Evolutionary conservation across 2,888 invertebrate species (phyloP), one percentile per base, ranked within the genome.

Genomic region (Parnassius orleans): DNA sequence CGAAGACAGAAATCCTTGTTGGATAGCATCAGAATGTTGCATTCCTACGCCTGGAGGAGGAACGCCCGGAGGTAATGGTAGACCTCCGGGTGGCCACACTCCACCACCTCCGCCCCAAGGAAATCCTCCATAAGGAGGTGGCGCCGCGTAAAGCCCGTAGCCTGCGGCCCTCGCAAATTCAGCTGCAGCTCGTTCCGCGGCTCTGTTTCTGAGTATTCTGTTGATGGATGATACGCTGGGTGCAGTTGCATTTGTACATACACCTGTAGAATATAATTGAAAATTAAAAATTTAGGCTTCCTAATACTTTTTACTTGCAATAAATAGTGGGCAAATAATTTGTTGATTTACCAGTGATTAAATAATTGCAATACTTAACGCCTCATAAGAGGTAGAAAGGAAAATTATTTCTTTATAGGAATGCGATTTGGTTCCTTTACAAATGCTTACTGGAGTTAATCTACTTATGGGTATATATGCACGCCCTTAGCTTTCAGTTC

Each of bases 221-320:
- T 98, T 99, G 84, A 99, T 99, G 70, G 98, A 98, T 76, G 98
- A 98, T 3, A 99, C 98, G 57, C 98, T 98, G 0, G 99, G 99
- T 0, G 99, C 98, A 19, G 98, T 98, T 57, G 96, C 96, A 81
- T 98, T 98, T 50, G 97, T 97, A 86, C 99, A 99, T 9, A 99
- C 97, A 71, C 97, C 98, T 98, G 93, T 44, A 83, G 74, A 75
- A 77, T 67, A 71, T 58, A 10, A 46, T 33, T 33, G 7, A 7
- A 33, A 33, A 33, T 33, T 33, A 5, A 33, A 33, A 33, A 33
- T 3, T 24, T 24, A 3, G 24, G 3, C 1, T 24, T 24, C 2
- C 3, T 24, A 3, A 24, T 24, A 3, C 24, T 3, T 24, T 24
- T 24, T 3, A 24, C 24, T 1, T 24, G 24, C 2, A 24, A 1